Evolutionary conservation across 2,797 vertebrate genomes (phyloP).

Genomic region (Pseudotriccus pelzelni): DNA sequence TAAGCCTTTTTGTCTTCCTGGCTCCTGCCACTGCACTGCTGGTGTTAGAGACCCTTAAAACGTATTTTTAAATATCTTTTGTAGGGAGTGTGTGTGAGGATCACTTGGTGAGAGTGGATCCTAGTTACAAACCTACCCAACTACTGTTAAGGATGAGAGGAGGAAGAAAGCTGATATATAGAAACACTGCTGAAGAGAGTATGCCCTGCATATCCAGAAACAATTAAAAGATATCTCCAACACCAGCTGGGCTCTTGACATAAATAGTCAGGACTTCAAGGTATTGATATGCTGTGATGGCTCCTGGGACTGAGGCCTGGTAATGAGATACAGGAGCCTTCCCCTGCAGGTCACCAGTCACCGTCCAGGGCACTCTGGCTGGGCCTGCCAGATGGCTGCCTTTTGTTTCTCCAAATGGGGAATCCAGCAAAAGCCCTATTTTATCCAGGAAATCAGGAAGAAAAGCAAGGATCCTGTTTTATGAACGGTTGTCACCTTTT

Average conservation of each 20-base stretch:
- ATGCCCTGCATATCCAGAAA: background rate
- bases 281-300: background rate
- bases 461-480: background rate
- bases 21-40: background rate
- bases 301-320: background rate
- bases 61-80: background rate
- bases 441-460: background rate
- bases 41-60: background rate
- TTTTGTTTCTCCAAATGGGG: background rate
- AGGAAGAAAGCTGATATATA: too few species aligned
- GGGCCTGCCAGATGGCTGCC: slow-evolving; percentile 42
- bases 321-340: slow-evolving; percentile 19
- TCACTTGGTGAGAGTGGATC: background rate
- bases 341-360: slow-evolving; percentile 18
- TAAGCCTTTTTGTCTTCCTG: background rate
- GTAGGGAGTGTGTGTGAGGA: background rate
- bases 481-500: background rate
- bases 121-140: background rate
- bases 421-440: background rate
- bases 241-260: background rate
- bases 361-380: background rate
- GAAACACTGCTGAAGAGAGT: background rate
- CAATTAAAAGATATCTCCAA: background rate
- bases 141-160: background rate
- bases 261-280: background rate